A percentile compares a stretch with the other conserved stretches of the same genome.
Evolutionary conservation across 1,140 invertebrate genomes (phyloP).

Genomic region (Trypoxylus dichotomus): DNA sequence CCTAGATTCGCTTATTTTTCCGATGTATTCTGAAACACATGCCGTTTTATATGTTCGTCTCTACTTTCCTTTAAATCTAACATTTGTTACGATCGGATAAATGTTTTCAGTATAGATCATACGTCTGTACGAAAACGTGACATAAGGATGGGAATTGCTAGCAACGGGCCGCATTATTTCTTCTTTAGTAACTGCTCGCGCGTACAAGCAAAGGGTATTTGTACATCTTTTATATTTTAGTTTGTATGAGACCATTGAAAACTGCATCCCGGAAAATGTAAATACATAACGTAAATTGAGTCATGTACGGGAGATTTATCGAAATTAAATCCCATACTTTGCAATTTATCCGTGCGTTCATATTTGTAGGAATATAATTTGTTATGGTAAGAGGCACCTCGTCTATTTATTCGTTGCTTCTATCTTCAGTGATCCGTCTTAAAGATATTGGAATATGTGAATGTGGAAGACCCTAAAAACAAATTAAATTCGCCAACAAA

Average conservation of each 20-base stretch:
- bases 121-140: neutral
- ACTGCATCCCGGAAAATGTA: slow-evolving; percentile 30
- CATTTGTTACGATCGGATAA: slow-evolving; percentile 30
- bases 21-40: slow-evolving; percentile 20
- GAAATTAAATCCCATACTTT: slow-evolving; percentile 31
- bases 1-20: neutral
- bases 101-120: slow-evolving; percentile 20
- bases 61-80: slow-evolving; percentile 25
- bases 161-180: slow-evolving; percentile 23
- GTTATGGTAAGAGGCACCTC: neutral
- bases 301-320: slow-evolving; percentile 28
- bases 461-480: neutral
- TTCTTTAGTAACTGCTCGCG: slow-evolving; percentile 30
- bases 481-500: slow-evolving; percentile 5
- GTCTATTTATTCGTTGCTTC: neutral
- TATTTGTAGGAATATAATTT: slow-evolving; percentile 24
- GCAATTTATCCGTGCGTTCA: slow-evolving; percentile 26
- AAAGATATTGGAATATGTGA: neutral
- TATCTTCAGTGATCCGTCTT: neutral
- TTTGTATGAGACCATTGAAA: slow-evolving; percentile 24
- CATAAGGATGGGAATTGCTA: neutral
- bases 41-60: slow-evolving; percentile 14
- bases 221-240: slow-evolving; percentile 31
- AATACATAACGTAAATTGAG: slow-evolving; percentile 32
- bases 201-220: slow-evolving; percentile 31